Evolutionary conservation across 1,140 invertebrate genomes (phyloP).

Genomic region (Nixonia krombeini): DNA sequence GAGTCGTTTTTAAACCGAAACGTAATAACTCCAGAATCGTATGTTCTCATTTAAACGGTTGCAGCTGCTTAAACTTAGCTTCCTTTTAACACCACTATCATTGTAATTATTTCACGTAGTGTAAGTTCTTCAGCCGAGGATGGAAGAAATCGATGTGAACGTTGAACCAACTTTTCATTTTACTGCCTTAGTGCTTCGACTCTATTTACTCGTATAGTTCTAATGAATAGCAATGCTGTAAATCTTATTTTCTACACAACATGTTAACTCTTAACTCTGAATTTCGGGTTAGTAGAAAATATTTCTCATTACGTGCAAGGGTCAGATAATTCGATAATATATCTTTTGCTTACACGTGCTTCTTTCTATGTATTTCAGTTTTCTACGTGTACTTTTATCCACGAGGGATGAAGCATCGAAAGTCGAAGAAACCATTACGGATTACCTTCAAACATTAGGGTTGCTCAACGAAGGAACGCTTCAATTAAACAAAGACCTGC

Average conservation of each 20-base stretch:
- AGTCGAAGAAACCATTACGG: constrained; percentile 32
- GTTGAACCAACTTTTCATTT: too few species aligned
- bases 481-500: background rate
- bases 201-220: too few species aligned
- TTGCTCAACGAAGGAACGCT: background rate
- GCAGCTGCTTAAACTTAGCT: background rate
- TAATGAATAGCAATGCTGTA: too few species aligned
- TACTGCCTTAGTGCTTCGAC: too few species aligned
- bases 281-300: too few species aligned
- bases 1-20: background rate
- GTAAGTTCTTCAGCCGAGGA: background rate
- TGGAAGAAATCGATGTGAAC: background rate
- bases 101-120: background rate
- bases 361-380: constrained; percentile 19
- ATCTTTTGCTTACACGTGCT: too few species aligned
- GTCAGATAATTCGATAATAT: too few species aligned
- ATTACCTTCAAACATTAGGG: constrained; percentile 33
- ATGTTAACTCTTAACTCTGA: too few species aligned
- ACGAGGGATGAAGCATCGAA: constrained; percentile 33
- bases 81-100: background rate
- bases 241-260: too few species aligned
- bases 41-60: too few species aligned
- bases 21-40: background rate
- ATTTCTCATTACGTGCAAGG: too few species aligned
- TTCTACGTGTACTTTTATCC: constrained; percentile 41